Evolutionary conservation across 2,113 vertebrate genomes (phyloP).

Genomic region (Xiphophorus couchianus): DNA sequence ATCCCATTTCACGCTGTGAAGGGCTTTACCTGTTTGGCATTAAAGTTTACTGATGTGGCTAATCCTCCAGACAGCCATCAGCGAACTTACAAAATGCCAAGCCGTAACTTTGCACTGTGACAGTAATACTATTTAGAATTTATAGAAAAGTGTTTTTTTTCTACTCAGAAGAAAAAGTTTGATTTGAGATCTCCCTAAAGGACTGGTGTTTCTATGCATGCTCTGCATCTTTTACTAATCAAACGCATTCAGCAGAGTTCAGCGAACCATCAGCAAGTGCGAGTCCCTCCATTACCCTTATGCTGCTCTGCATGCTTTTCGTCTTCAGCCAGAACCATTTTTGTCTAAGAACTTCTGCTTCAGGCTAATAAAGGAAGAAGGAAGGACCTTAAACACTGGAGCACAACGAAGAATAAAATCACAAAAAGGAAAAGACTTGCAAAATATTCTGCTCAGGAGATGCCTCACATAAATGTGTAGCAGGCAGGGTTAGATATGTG

Average conservation of each 20-base stretch:
- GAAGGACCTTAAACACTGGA: neutral
- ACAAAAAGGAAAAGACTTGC: neutral
- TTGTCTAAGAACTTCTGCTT: no score
- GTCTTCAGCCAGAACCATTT: no score
- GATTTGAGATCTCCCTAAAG: neutral
- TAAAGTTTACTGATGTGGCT: conserved; percentile 58
- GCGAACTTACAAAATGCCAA: conserved; percentile 46
- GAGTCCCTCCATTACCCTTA: no score
- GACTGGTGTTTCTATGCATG: neutral
- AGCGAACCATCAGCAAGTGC: no score
- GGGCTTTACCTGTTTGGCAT: conserved; percentile 61
- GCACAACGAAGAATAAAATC: neutral
- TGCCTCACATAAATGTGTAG: neutral
- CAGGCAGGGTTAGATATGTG: neutral
- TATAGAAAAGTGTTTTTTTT: conserved; percentile 14
- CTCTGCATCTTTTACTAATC: no score
- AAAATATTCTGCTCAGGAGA: neutral
- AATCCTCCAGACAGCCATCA: conserved; percentile 64
- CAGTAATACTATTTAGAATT: conserved; percentile 55
- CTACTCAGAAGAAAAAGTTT: conserved; percentile 10
- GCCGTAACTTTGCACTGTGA: conserved; percentile 34
- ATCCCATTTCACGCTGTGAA: conserved; percentile 64
- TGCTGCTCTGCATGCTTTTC: no score
- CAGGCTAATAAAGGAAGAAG: no score
- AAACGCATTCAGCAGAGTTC: no score